Evolutionary conservation across 1,140 invertebrate species (phyloP), one percentile per base, ranked within the genome.

Genomic region (Leptinotarsa lineolata): DNA sequence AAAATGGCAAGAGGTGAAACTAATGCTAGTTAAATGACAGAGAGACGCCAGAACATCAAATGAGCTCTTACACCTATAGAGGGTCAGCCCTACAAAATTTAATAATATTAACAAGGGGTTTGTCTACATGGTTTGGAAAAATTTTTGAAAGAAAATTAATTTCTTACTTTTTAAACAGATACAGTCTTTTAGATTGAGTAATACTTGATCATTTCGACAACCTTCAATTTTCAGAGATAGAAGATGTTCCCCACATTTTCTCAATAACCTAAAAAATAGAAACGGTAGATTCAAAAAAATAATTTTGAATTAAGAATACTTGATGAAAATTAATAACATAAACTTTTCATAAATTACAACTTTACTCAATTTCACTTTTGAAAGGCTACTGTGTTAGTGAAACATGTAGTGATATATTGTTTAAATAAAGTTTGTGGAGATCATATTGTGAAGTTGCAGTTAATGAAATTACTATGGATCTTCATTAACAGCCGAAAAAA

Each of bases 141-240:
- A 39, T 60, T 4, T 22, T n/a, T 11, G 21, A 11, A 64, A 64
- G 5, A 64, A 64, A 20, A 16, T 64, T 20, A 64, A 22, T 64
- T 64, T 24, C 39, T 45, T 22, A 67, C 39, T 45, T 67, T 67
- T 67, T 24, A 67, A 67, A 68, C 77, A 74, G 24, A 69, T 60
- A 72, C 77, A 78, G 61, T 80, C 76, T 44, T 64, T 68, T 21
- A 80, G 60, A 48, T 74, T 60, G 20, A 67, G 48, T 20, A 78
- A 70, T 46, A 80, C 68, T 39, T 78, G 71, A 15, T 80, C 78
- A 68, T 69, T 78, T 30, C 74, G 65, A 72, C 78, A 80, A 65
- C 60, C 78, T 64, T 80, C 78, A 46, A 80, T 66, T 73, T 73
- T 72, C 39, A 80, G 45, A 16, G 75, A 77, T 68, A 63, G 16